Evolutionary conservation across 2,888 invertebrate genomes (phyloP), one percentile per base, ranked within the genome.

Genomic region (Euplagia quadripunctaria): DNA sequence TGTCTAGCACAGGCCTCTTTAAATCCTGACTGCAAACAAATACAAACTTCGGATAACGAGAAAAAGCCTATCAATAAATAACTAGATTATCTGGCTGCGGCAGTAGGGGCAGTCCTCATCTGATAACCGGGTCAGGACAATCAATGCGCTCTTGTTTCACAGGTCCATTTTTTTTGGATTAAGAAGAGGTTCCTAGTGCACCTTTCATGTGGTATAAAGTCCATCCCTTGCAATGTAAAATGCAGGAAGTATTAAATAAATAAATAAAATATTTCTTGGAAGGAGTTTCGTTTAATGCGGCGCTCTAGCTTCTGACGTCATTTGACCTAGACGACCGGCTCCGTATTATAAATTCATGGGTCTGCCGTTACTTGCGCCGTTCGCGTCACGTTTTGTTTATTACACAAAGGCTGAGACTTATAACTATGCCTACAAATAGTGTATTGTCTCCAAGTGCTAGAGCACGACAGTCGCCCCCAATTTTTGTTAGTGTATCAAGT

Each of bases 281-380:
- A 51, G 16, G 14, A 58, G 58, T n/a, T 8, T 58, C n/a, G 58
- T 58, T 20, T 58, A 8, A 58, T 12, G 12, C 5, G 58, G 58
- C 20, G 12, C 20, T 58, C 20, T 9, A 58, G 58, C 11, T 0
- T 31, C 12, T 58, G 58, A 58, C 58, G 11, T n/a, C 20, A 58
- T 20, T 31, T 58, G 58, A 58, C 58, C 58, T 20, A 58, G 58
- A 58, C 58, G 58, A 58, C 20, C n/a, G 58, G 58, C n/a, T 58
- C 6, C 31, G 12, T 58, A 31, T 20, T 58, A 31, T 58, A 9
- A 58, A 58, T 58, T 58, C 12, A 58, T 12, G 20, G 31, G 12
- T n/a, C 12, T 20, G 58, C 12, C 20, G 55, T 55, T 55, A 55
- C n/a, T 49, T 12, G 5, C 49, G 12, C 16, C 52, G 58, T 20